These are phyloP conservation scores for Lordiphosa fenestrarum DNA, from an alignment of 2,888 invertebrate genomes.

Conservation along the genomic window DNA sequence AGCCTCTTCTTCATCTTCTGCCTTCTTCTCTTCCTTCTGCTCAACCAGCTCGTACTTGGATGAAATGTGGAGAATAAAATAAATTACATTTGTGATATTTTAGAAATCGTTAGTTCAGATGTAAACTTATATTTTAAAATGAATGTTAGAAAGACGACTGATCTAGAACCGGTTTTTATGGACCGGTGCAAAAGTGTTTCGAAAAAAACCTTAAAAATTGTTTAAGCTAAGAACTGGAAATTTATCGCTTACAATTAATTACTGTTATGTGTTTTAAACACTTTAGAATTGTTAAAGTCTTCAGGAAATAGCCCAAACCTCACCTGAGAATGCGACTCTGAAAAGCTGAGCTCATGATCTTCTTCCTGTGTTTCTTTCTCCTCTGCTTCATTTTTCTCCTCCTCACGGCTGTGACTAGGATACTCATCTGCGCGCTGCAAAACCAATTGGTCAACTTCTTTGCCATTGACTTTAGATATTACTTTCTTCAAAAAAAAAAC, in stretches of 20 bases:
- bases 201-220: too few relatives aligned
- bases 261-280: too few relatives aligned
- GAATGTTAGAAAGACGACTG: too few relatives aligned
- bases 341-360: neutral
- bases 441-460: constrained; percentile 59
- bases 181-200: too few relatives aligned
- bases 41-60: constrained; percentile 7
- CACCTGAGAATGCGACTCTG: constrained; percentile 18
- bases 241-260: too few relatives aligned
- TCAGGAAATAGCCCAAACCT: neutral
- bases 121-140: too few relatives aligned
- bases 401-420: constrained; percentile 21
- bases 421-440: constrained; percentile 57
- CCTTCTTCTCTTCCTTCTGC: too few relatives aligned
- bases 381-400: constrained; percentile 10
- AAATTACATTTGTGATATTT: too few relatives aligned
- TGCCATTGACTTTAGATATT: constrained; percentile 53
- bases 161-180: too few relatives aligned
- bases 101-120: too few relatives aligned
- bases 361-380: constrained; percentile 12
- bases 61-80: too few relatives aligned
- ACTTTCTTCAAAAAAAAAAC: constrained; percentile 31
- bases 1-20: constrained; percentile 7
- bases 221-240: constrained; percentile 18
- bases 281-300: neutral